Evolutionary conservation across 2,888 invertebrate species (phyloP), one percentile per base, ranked within the genome.

Genomic region (Nomada ruficornis): DNA sequence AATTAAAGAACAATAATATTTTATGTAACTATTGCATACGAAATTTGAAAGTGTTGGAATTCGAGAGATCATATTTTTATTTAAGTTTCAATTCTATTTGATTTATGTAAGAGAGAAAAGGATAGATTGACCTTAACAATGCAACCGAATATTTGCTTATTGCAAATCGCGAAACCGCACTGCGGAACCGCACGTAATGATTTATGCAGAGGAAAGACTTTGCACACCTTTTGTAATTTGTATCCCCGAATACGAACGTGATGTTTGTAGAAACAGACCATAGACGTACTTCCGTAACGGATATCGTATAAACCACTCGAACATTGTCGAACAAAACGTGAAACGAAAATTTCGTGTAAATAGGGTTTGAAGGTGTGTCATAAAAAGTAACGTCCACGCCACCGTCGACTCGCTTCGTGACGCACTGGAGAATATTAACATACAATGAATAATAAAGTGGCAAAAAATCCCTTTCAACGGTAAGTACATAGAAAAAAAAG

Each of bases 151-250:
- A 57, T 29, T 54, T 50, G 70, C 11, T 72, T 77, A 83, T 29
- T 68, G 73, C 57, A 74, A 86, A 83, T 77, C 42, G 62, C n/a
- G 20, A 71, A 73, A 89, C 86, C 88, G 90, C 88, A 87, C 70
- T 90, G 91, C 89, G 88, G 86, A 86, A 86, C 78, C 86, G 82
- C 83, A 75, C 86, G 84, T 86, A 89, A 91, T 90, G 87, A 87
- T 90, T 91, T 89, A 88, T 89, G 87, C 88, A 89, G 72, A 69
- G 84, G 75, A 85, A 90, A 83, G 88, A 86, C 84, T 87, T 81
- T 80, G 84, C 78, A 82, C 82, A 89, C 86, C 36, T 88, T 89
- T 85, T 83, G 73, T 82, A 67, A 79, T 71, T 52, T 71, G 75
- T 76, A 77, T 68, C 77, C 54, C 29, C 29, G 55, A 36, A 42